These are phyloP conservation scores for Timema cristinae DNA, from an alignment of 2,888 invertebrate genomes.

Conservation along the genomic window DNA sequence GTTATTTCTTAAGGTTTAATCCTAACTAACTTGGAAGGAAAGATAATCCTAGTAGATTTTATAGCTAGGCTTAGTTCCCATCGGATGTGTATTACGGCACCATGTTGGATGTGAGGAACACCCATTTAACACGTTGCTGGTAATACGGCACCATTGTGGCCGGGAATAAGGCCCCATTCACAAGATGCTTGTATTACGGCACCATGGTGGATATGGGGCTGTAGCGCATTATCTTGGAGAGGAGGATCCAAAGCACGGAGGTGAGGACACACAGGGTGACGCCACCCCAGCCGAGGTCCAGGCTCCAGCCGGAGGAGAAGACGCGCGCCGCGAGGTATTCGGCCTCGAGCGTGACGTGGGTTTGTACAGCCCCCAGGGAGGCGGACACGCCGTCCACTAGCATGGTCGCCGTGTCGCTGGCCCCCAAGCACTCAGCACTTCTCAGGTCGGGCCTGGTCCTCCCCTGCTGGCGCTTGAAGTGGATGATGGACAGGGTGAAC, in stretches of 20 bases:
- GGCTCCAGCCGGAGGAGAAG: conserved; percentile 76
- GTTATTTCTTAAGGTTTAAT: no score
- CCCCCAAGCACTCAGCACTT: conserved; percentile 42
- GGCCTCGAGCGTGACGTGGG: conserved; percentile 32
- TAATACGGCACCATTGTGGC: no score
- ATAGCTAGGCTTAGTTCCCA: no score
- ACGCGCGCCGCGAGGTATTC: conserved; percentile 54
- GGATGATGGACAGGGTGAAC: conserved; percentile 88
- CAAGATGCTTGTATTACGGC: not conserved
- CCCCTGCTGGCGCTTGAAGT: conserved; percentile 76
- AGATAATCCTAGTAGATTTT: no score
- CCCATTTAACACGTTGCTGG: no score
- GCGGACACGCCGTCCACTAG: conserved; percentile 35
- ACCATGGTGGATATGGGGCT: conserved; percentile 22
- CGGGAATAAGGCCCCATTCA: no score
- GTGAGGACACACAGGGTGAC: conserved; percentile 79
- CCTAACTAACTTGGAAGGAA: no score
- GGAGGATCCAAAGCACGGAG: conserved; percentile 78
- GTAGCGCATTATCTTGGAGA: conserved; percentile 87
- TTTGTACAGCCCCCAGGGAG: conserved; percentile 21
- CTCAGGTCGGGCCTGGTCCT: conserved; percentile 46
- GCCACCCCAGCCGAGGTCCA: conserved; percentile 82
- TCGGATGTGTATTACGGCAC: no score
- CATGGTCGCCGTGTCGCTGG: conserved; percentile 38
- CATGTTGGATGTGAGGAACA: no score